phyloP scores from a whole-genome alignment of 2,888 invertebrate species.

The Hyposoter dolosus region DNA sequence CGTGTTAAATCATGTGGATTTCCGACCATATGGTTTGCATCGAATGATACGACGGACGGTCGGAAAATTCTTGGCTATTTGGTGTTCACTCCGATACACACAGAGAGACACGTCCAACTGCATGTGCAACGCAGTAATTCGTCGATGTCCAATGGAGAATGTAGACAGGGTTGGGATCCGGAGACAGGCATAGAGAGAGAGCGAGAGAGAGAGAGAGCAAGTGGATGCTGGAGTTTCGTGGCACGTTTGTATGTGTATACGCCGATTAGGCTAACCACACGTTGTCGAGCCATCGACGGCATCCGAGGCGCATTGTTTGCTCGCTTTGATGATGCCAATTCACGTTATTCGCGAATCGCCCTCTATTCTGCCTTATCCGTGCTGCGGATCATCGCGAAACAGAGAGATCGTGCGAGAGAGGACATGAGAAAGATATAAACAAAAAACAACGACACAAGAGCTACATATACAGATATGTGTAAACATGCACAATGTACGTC shows the following conservation, averaged over 20 bases:
- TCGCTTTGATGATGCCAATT: constrained; percentile 85
- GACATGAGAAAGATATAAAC: constrained; percentile 13
- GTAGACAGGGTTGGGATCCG: constrained; percentile 22
- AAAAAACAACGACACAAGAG: constrained; percentile 34
- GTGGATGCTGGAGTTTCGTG: constrained; percentile 17
- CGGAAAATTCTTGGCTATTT: constrained; percentile 69
- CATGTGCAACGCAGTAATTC: constrained; percentile 54
- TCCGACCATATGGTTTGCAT: constrained; percentile 22
- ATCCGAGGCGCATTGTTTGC: constrained; percentile 83
- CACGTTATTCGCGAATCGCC: constrained; percentile 78
- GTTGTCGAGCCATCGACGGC: constrained; percentile 83
- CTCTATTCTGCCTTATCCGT: constrained; percentile 71
- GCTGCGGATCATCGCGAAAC: constrained; percentile 66
- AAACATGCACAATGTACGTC: constrained; percentile 10
- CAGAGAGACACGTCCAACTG: constrained; percentile 30
- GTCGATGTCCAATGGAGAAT: constrained; percentile 52
- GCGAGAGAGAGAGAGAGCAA: constrained; percentile 35
- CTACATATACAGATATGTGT: constrained; percentile 47
- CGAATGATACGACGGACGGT: constrained; percentile 73
- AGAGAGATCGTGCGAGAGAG: constrained; percentile 37
- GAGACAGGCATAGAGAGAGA: constrained; percentile 9
- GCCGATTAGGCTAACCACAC: constrained; percentile 85
- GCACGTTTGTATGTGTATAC: constrained; percentile 65
- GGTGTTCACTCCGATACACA: constrained; percentile 50
- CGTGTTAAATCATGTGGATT: constrained; percentile 18